These are phyloP conservation scores for Sebastes steindachneri DNA, from an alignment of 2,797 vertebrate species.

Conservation along the genomic window DNA sequence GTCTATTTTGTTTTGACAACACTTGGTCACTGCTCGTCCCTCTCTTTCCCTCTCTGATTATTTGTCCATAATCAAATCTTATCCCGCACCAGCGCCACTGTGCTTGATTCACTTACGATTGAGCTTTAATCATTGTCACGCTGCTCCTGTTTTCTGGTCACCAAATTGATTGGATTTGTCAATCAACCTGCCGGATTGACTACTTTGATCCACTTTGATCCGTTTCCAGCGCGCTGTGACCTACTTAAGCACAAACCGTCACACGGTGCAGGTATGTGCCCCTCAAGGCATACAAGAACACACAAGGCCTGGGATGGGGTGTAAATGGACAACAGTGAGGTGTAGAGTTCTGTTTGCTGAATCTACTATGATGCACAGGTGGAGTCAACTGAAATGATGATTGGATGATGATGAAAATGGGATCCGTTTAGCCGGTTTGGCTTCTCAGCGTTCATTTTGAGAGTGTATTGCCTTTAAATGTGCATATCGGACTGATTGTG, in stretches of 20 bases:
- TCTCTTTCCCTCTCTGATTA: slow-evolving; percentile 34
- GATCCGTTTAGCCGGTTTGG: slow-evolving; percentile 16
- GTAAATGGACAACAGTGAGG: background rate
- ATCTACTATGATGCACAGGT: background rate
- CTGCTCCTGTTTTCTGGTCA: slow-evolving; percentile 39
- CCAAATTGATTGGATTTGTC: slow-evolving; percentile 50
- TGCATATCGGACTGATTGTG: slow-evolving; percentile 20
- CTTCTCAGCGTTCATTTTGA: slow-evolving; percentile 9
- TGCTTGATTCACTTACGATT: slow-evolving; percentile 38
- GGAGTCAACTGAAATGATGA: background rate
- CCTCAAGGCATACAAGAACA: background rate
- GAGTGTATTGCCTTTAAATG: background rate
- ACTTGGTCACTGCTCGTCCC: slow-evolving; percentile 35
- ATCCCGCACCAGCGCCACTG: slow-evolving; percentile 21
- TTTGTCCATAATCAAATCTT: slow-evolving; percentile 68
- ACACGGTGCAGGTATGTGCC: slow-evolving; percentile 15
- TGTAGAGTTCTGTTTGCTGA: background rate
- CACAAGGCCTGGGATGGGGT: background rate
- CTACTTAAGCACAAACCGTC: slow-evolving; percentile 13
- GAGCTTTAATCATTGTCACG: slow-evolving; percentile 67
- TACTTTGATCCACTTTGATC: slow-evolving; percentile 27
- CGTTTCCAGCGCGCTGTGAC: slow-evolving; percentile 12
- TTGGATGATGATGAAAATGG: background rate
- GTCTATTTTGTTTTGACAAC: slow-evolving; percentile 62
- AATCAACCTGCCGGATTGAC: slow-evolving; percentile 21